A percentile compares a stretch with the other conserved stretches of the same genome.
These are phyloP conservation scores for Ceratoteleas bidentatus DNA, from an alignment of 1,140 invertebrate species.

Conservation along the genomic window DNA sequence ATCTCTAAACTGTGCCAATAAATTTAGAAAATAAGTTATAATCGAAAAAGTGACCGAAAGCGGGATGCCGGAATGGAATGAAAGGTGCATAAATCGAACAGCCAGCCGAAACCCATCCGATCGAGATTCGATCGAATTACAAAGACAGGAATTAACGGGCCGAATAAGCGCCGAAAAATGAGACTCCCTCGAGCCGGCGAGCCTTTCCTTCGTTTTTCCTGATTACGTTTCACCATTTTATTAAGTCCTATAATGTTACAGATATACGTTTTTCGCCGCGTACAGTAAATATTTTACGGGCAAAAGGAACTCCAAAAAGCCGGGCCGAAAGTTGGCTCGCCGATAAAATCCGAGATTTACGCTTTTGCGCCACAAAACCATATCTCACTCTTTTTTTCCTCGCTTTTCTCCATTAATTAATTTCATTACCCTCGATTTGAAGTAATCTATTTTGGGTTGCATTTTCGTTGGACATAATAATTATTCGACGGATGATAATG, in stretches of 20 bases:
- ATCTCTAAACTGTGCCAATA: too few relatives aligned
- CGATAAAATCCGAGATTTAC: slow-evolving; percentile 9
- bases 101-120: slow-evolving; percentile 46
- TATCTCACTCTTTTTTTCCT: too few relatives aligned
- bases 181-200: slow-evolving; percentile 72
- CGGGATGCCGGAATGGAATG: neutral
- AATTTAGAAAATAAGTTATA: too few relatives aligned
- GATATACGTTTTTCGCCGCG: slow-evolving; percentile 21
- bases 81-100: slow-evolving; percentile 19
- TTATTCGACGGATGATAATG: slow-evolving; percentile 26
- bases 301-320: slow-evolving; percentile 9
- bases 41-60: neutral
- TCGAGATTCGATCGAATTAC: slow-evolving; percentile 69
- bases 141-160: slow-evolving; percentile 71
- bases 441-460: too few relatives aligned
- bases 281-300: slow-evolving; percentile 37
- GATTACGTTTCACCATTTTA: slow-evolving; percentile 63
- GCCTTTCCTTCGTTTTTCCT: slow-evolving; percentile 70
- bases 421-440: too few relatives aligned
- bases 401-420: too few relatives aligned
- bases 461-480: slow-evolving; percentile 9
- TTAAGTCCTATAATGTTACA: slow-evolving; percentile 33
- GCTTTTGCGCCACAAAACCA: neutral
- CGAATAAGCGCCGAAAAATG: slow-evolving; percentile 72
- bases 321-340: neutral